Conservation (phyloP, 2,113 vertebrate genomes). For the Lycocorax pyrrhopterus region DNA sequence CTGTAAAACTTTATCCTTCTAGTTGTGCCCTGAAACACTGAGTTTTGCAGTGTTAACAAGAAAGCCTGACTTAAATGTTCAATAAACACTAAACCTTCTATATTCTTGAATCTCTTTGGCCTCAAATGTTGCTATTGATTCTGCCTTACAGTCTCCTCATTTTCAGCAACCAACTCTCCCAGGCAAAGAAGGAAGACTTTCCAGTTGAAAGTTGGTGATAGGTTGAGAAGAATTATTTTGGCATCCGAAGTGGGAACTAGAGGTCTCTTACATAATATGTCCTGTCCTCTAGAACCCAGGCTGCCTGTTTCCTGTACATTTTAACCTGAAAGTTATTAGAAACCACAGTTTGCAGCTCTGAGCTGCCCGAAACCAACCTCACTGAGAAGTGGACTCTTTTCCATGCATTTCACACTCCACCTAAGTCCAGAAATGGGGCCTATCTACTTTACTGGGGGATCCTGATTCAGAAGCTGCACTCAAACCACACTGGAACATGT, state of each 20-base stretch:
- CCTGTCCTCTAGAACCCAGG: background rate
- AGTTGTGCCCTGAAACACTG: background rate
- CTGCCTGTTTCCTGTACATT: background rate
- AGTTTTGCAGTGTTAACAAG: background rate
- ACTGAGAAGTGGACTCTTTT: background rate
- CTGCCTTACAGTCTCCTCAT: background rate
- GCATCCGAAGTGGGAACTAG: background rate
- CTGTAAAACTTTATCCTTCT: background rate
- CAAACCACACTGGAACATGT: background rate
- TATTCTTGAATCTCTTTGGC: background rate
- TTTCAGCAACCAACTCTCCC: background rate
- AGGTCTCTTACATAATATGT: background rate
- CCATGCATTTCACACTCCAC: background rate
- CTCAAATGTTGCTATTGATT: background rate
- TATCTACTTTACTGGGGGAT: background rate
- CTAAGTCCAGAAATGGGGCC: background rate
- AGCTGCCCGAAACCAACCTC: background rate
- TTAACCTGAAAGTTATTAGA: background rate
- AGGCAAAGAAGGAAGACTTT: background rate
- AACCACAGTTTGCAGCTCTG: background rate
- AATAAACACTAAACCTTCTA: background rate
- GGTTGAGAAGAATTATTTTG: background rate
- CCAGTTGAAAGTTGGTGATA: rapidly evolving
- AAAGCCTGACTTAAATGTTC: background rate
- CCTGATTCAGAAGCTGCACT: background rate